phyloP scores from a whole-genome alignment of 2,888 invertebrate genomes.

The Trissolcus brochymenae region DNA sequence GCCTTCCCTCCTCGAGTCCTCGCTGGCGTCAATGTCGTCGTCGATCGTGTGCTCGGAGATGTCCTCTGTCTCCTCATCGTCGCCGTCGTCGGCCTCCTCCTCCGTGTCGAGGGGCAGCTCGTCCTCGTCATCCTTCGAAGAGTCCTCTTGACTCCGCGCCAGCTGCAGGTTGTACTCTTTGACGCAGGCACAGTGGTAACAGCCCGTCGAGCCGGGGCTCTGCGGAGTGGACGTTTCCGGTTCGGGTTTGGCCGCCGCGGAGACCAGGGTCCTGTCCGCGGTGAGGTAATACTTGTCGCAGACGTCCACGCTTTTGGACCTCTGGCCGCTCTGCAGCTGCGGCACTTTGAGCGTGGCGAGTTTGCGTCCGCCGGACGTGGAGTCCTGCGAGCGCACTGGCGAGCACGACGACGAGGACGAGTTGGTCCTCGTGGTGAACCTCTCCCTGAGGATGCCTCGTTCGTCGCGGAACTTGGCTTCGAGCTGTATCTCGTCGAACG shows the following conservation, averaged over 20 bases:
- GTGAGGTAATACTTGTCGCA: conserved; percentile 77
- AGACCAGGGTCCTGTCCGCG: conserved; percentile 55
- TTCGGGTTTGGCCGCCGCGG: conserved; percentile 8
- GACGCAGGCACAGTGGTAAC: conserved; percentile 87
- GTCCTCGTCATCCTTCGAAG: conserved; percentile 60
- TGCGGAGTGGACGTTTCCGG: conserved; percentile 76
- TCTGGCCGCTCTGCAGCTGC: conserved; percentile 80
- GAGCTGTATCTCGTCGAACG: conserved; percentile 90
- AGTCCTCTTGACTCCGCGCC: conserved; percentile 72
- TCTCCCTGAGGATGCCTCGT: conserved; percentile 33
- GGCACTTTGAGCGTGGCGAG: conserved; percentile 80
- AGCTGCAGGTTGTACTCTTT: conserved; percentile 84
- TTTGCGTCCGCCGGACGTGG: conserved; percentile 49
- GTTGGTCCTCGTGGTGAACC: conserved; percentile 28
- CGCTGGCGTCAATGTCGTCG: conserved; percentile 58
- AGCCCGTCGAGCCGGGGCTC: conserved; percentile 81
- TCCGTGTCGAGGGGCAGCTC: conserved; percentile 21
- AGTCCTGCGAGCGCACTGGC: conserved; percentile 67
- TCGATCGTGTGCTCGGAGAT: conserved; percentile 56
- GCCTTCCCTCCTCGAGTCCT: conserved; percentile 64
- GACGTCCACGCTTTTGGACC: conserved; percentile 89
- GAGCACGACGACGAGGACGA: conserved; percentile 70
- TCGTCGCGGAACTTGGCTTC: conserved; percentile 57
- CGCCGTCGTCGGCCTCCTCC: conserved; percentile 41
- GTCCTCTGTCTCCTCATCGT: conserved; percentile 47